Conservation (phyloP, 2,113 vertebrate species). For the Ptilonorhynchus violaceus region DNA sequence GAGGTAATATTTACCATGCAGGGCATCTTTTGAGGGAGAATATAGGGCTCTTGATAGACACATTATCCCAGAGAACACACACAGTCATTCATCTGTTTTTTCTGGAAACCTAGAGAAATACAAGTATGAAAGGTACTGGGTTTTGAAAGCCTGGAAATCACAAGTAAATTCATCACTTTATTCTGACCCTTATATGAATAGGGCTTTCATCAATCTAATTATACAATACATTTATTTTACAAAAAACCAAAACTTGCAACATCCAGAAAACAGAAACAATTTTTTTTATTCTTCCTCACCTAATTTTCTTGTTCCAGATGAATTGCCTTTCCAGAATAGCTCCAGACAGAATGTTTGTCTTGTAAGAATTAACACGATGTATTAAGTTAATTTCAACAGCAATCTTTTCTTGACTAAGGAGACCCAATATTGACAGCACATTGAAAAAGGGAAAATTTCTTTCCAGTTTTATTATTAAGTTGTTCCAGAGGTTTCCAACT, state of each 20-base stretch:
- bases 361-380: neutral
- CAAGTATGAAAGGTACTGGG: accelerated
- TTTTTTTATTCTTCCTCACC: neutral
- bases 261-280: neutral
- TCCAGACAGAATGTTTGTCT: neutral
- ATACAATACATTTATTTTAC: neutral
- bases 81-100: neutral
- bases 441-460: neutral
- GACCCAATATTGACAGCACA: neutral
- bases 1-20: neutral
- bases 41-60: neutral
- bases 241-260: neutral
- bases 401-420: neutral
- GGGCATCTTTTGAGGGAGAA: neutral
- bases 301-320: neutral
- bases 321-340: neutral
- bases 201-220: neutral
- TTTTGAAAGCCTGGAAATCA: neutral
- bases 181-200: neutral
- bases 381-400: neutral
- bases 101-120: neutral
- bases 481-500: neutral
- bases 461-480: neutral
- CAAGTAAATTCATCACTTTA: neutral
- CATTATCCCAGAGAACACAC: neutral